Conservation (phyloP, 2,113 vertebrate genomes). For the Origma solitaria region DNA sequence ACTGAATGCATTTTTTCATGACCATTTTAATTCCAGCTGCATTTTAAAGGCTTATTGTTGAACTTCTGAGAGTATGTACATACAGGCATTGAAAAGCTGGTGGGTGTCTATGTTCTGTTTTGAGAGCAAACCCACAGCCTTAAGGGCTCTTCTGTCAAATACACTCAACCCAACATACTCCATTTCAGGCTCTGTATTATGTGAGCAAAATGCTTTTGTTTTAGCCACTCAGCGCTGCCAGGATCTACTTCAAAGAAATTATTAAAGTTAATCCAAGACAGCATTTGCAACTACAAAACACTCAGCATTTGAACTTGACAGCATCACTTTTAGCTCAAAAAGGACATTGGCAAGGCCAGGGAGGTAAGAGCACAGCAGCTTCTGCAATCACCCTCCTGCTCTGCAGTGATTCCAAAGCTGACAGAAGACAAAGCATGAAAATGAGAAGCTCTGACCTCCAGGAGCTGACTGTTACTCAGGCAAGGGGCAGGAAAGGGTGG, state of each 20-base stretch:
- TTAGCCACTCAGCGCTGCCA: neutral
- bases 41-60: slow-evolving; percentile 58
- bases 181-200: neutral
- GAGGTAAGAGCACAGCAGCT: neutral
- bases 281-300: neutral
- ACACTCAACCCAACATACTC: neutral
- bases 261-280: slow-evolving; percentile 35
- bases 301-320: neutral
- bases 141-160: slow-evolving; percentile 40
- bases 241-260: slow-evolving; percentile 50
- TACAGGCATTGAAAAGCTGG: slow-evolving; percentile 34
- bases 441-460: neutral
- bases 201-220: slow-evolving; percentile 16
- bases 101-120: slow-evolving; percentile 45
- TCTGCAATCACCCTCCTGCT: neutral
- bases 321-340: neutral
- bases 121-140: slow-evolving; percentile 52
- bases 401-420: neutral
- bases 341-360: neutral
- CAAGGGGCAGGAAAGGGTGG: neutral
- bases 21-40: slow-evolving; percentile 35
- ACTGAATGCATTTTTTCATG: neutral
- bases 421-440: neutral
- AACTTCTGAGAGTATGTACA: slow-evolving; percentile 43
- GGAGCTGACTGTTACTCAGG: neutral